phyloP scores from a whole-genome alignment of 2,888 invertebrate genomes.

The Autographa gamma region DNA sequence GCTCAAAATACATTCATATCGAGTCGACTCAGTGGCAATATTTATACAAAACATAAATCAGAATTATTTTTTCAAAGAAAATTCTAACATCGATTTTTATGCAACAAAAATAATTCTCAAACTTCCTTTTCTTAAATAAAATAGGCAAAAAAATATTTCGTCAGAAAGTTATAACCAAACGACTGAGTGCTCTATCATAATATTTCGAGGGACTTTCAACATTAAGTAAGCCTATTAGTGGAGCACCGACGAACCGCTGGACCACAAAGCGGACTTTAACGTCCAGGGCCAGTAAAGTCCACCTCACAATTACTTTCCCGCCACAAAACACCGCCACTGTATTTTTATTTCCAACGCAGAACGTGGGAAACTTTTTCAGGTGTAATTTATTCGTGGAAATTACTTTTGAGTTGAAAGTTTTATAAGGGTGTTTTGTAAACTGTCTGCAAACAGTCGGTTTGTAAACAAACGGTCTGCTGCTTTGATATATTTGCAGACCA shows the following conservation, averaged over 20 bases:
- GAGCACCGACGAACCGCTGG: conserved; percentile 42
- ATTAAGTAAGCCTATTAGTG: conserved; percentile 68
- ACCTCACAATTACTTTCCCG: conserved; percentile 36
- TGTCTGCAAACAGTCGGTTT: neutral
- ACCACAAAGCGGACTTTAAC: conserved; percentile 41
- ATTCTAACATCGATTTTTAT: too few species aligned
- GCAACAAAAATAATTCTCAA: too few species aligned
- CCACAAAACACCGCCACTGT: conserved; percentile 22
- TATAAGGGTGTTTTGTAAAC: neutral
- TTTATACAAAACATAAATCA: too few species aligned
- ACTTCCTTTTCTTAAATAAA: neutral
- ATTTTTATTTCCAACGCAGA: conserved; percentile 29
- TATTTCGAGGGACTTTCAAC: conserved; percentile 12
- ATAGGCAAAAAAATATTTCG: neutral
- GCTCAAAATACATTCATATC: too few species aligned
- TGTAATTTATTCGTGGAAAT: conserved; percentile 29
- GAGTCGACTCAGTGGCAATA: too few species aligned
- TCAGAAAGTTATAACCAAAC: conserved; percentile 5
- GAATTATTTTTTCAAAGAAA: too few species aligned
- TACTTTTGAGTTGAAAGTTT: conserved; percentile 15
- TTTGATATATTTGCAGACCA: neutral
- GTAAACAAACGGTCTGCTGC: neutral
- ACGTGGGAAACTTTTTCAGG: conserved; percentile 22
- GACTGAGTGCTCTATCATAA: conserved; percentile 15
- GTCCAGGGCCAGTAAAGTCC: conserved; percentile 23